phyloP scores from a whole-genome alignment of 2,888 invertebrate genomes.

The Pollenia labialis region DNA sequence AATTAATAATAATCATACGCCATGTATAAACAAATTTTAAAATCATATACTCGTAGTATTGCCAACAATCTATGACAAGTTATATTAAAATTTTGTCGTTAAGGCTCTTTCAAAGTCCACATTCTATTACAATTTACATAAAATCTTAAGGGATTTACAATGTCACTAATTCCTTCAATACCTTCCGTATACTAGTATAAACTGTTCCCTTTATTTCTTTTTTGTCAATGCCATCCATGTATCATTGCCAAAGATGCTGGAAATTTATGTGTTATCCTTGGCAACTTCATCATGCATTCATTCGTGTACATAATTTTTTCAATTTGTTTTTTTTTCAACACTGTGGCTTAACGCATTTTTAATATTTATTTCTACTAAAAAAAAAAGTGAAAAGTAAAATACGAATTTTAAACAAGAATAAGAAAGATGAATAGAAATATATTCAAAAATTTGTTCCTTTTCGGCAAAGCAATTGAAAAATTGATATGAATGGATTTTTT shows the following conservation, averaged over 20 bases:
- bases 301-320: conserved; percentile 33
- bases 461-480: conserved; percentile 75
- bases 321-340: conserved; percentile 5
- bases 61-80: too few relatives aligned
- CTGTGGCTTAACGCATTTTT: conserved; percentile 65
- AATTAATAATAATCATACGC: too few relatives aligned
- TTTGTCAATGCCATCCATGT: conserved; percentile 60
- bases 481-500: conserved; percentile 76
- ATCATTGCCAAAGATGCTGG: conserved; percentile 67
- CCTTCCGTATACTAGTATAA: not conserved
- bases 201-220: not conserved
- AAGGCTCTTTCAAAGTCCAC: too few relatives aligned
- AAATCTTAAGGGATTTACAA: not conserved
- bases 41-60: too few relatives aligned
- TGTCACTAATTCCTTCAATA: not conserved
- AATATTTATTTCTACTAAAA: conserved; percentile 28
- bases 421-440: conserved; percentile 47
- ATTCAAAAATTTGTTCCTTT: conserved; percentile 74
- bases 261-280: conserved; percentile 67
- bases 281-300: conserved; percentile 69
- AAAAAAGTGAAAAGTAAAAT: conserved; percentile 23
- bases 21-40: too few relatives aligned
- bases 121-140: too few relatives aligned
- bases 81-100: too few relatives aligned
- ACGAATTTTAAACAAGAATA: conserved; percentile 33